Percentiles rank a stretch among this genome's conserved stretches.
phyloP scores from a whole-genome alignment of 2,888 invertebrate species.

The Lymantria monacha region DNA sequence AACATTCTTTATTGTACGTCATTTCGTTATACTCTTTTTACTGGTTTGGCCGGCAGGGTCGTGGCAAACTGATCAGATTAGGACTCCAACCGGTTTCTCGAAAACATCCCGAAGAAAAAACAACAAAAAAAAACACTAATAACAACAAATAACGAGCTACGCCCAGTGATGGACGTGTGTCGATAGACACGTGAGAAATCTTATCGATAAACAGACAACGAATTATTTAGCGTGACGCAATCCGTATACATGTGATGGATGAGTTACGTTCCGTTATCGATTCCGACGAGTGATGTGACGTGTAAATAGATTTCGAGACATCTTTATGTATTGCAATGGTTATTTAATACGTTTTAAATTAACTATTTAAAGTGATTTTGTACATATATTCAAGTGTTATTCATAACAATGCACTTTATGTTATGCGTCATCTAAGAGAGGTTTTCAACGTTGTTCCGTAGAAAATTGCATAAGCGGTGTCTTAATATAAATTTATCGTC shows the following conservation, averaged over 20 bases:
- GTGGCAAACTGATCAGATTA: conserved; percentile 78
- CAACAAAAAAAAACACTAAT: conserved; percentile 67
- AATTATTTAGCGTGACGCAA: conserved; percentile 17
- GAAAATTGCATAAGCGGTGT: conserved; percentile 1
- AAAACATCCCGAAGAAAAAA: conserved; percentile 67
- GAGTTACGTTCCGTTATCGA: conserved; percentile 30
- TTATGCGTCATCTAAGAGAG: conserved; percentile 6
- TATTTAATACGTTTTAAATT: conserved; percentile 26
- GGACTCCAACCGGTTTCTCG: conserved; percentile 68
- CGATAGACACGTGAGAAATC: conserved; percentile 42
- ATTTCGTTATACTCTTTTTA: conserved; percentile 44
- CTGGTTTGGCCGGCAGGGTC: conserved; percentile 49
- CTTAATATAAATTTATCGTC: no score
- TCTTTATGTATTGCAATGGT: conserved; percentile 24
- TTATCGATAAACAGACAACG: conserved; percentile 35
- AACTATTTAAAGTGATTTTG: conserved; percentile 10
- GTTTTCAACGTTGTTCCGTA: conserved; percentile 4
- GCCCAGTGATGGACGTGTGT: conserved; percentile 42
- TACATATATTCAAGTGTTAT: conserved; percentile 21
- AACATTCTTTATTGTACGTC: conserved; percentile 41
- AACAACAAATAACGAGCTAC: conserved; percentile 81
- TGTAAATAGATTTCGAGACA: conserved; percentile 16
- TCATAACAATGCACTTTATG: conserved; percentile 11
- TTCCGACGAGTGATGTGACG: conserved; percentile 20
- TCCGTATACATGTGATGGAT: conserved; percentile 30